Evolutionary conservation across 2,113 vertebrate genomes (phyloP).

Genomic region (Sinocyclocheilus maitianheensis): DNA sequence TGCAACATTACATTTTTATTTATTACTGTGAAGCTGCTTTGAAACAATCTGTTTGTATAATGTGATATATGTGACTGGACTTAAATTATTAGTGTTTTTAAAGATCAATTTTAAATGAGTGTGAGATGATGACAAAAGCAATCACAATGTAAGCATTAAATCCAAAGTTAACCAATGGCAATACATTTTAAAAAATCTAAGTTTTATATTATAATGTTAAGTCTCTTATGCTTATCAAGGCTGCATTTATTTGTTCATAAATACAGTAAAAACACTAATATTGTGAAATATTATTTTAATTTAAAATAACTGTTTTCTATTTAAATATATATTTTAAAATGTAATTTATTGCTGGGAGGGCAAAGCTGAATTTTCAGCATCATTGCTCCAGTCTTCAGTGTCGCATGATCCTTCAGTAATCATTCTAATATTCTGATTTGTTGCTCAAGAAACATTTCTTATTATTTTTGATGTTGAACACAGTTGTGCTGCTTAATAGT

Average conservation of each 20-base stretch:
- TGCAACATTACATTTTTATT: not conserved
- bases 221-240: not conserved
- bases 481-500: too few relatives aligned
- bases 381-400: not conserved
- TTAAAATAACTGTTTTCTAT: not conserved
- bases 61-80: not conserved
- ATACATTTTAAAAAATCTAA: too few relatives aligned
- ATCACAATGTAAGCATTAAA: not conserved
- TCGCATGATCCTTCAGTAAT: not conserved
- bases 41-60: not conserved
- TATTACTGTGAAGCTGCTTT: not conserved
- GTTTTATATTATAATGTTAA: too few relatives aligned
- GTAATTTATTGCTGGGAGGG: not conserved
- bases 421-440: not conserved
- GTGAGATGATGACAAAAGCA: not conserved
- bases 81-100: not conserved
- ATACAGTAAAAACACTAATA: not conserved
- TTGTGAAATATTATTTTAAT: not conserved
- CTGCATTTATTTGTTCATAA: not conserved
- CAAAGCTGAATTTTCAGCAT: not conserved
- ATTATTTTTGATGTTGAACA: not conserved
- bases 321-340: not conserved
- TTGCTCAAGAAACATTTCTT: not conserved
- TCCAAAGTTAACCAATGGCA: too few relatives aligned
- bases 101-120: not conserved